Evolutionary conservation across 1,140 invertebrate species (phyloP), one percentile per base, ranked within the genome.

Genomic region (Bombus polaris): DNA sequence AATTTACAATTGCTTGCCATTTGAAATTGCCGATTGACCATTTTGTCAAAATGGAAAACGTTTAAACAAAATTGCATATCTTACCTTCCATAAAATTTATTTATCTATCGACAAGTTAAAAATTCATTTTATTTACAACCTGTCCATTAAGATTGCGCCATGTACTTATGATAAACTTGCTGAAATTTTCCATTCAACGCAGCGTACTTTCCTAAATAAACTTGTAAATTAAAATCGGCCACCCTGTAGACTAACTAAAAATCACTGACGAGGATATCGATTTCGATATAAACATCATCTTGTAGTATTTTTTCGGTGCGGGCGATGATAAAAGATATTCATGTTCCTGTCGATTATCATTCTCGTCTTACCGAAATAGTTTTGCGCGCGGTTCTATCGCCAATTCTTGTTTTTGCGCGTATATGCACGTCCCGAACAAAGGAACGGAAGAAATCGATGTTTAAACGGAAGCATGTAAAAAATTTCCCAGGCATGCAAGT

Each of bases 341-440:
- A 73, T 81, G 68, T 72, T 81, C 79, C 79, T 81, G 79, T 81
- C 72, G 32, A 72, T 81, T 37, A 6, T 81, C 68, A 59, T 72
- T 72, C n/a, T 37, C 37, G 9, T 68, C 15, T 68, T 68, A 68
- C 37, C 47, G 18, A 59, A n/a, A 35, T 81, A 59, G 42, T 81
- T 81, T 59, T 42, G 35, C 44, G 47, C 44, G 68, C 39, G 2
- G 5, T 59, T 44, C 5, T 37, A 59, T 73, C 47, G n/a, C 28
- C 35, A 39, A 37, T 72, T 73, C 59, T 62, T 53, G 32, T 73
- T 81, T 47, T n/a, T 59, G 5, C 37, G 9, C 47, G 37, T 59
- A 1, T 42, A 28, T 22, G 18, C n/a, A 15, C n/a, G 65, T 62
- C 12, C 3, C 28, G 25, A 62, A 62, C 28, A n/a, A n/a, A n/a